Base-by-base conservation (phyloP, 2,888 invertebrate genomes). In the Eustalomyia histrio region DNA sequence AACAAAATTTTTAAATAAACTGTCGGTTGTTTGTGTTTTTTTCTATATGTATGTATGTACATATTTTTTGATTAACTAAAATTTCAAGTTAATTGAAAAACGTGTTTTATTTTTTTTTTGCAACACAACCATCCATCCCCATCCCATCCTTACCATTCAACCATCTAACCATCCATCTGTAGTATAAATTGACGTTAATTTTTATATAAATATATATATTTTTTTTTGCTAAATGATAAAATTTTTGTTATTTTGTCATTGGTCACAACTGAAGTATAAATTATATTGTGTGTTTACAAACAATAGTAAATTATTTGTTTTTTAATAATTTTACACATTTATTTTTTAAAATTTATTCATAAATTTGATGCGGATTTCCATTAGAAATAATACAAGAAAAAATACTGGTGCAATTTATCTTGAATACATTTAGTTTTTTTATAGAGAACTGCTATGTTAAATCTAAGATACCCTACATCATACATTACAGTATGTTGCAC, bases 131-230 rank as follows among this genome's bases (percentile, higher is more conserved):
- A 21, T 7, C 8, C n/a, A 12, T 29, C 29, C 29, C 7, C 29
- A 29, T 29, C 29, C 29, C 29, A 21, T n/a, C 14, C 24, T 0
- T n/a, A n/a, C n/a, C 24, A n/a, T 29, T 29, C 29, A 12, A 14
- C 21, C 24, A 14, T 12, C 21, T 14, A 21, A 21, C 14, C 18
- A 47, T 53, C 50, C 18, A 47, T 18, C n/a, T 58, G 47, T 61
- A 12, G 68, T 80, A 76, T 69, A 76, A 79, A 83, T 76, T 78
- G 73, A 72, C 72, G 65, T 47, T 79, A 75, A 73, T 80, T 73
- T 71, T 55, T 72, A 53, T 47, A 14, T 18, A n/a, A n/a, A n/a
- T n/a, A n/a, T n/a, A n/a, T n/a, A n/a, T n/a, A n/a, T n/a, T n/a
- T n/a, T 53, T 6, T 24, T 75, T 65, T 74, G 43, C 21, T 76